Percentiles rank a stretch among this genome's conserved stretches.
Conservation (phyloP, 2,113 vertebrate genomes). For the Malurus cyaneus region DNA sequence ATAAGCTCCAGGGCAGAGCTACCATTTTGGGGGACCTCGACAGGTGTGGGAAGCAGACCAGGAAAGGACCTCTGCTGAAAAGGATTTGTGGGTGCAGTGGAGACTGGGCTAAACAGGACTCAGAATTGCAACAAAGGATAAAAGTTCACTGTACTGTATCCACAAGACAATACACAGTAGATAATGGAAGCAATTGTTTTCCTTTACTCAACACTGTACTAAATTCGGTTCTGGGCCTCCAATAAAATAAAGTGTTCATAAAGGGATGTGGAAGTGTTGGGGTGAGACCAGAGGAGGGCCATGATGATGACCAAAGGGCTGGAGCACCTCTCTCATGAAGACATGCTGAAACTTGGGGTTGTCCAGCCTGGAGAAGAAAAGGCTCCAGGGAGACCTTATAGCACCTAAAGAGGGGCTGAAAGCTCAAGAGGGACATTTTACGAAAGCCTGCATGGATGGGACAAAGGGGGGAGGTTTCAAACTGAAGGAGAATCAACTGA, state of each 20-base stretch:
- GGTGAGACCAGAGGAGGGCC: background rate
- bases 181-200: background rate
- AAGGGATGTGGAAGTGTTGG: background rate
- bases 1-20: background rate
- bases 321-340: background rate
- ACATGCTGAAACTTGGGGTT: background rate
- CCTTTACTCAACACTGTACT: background rate
- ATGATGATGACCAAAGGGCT: background rate
- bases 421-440: background rate
- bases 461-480: background rate
- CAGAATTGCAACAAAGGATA: background rate
- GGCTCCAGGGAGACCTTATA: background rate
- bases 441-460: fast-evolving
- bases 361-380: background rate
- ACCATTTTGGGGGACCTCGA: background rate
- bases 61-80: background rate
- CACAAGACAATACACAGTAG: background rate
- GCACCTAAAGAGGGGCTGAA: background rate
- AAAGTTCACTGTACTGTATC: background rate
- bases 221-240: background rate
- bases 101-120: background rate
- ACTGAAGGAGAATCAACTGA: background rate
- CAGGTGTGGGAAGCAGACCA: background rate
- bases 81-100: background rate
- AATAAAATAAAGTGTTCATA: background rate